Percentiles rank a stretch among this genome's conserved stretches.
phyloP scores from a whole-genome alignment of 2,113 vertebrate species.

The Crotophaga sulcirostris region DNA sequence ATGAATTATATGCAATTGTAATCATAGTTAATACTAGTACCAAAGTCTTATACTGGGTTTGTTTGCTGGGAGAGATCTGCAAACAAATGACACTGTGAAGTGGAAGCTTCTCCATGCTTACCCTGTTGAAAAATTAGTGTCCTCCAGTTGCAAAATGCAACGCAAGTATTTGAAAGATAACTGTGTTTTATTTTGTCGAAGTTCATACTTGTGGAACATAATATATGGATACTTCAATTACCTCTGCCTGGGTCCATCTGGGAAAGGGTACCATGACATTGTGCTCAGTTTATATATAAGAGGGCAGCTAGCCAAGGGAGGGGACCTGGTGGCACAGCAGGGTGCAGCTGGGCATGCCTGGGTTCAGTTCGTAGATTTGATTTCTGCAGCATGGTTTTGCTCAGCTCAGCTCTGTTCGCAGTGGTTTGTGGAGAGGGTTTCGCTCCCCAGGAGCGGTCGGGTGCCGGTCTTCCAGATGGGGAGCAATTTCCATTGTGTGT shows the following conservation, averaged over 20 bases:
- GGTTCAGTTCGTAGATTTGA: too few species aligned
- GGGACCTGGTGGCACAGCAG: too few species aligned
- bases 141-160: neutral
- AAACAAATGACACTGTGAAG: neutral
- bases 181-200: constrained; percentile 26
- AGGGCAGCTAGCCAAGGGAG: too few species aligned
- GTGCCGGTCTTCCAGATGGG: too few species aligned
- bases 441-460: too few species aligned
- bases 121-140: neutral
- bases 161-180: constrained; percentile 28
- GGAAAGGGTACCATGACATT: too few species aligned
- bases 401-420: too few species aligned
- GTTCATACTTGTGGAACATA: constrained; percentile 25
- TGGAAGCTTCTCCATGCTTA: neutral
- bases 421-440: too few species aligned
- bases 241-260: neutral
- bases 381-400: too few species aligned
- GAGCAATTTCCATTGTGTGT: too few species aligned
- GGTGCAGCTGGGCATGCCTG: too few species aligned
- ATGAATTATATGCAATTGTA: neutral
- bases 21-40: neutral
- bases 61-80: neutral
- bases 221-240: constrained; percentile 39
- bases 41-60: neutral
- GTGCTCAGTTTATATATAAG: too few species aligned